phyloP scores from a whole-genome alignment of 1,140 invertebrate species.

The Ganaspis sp. region DNA sequence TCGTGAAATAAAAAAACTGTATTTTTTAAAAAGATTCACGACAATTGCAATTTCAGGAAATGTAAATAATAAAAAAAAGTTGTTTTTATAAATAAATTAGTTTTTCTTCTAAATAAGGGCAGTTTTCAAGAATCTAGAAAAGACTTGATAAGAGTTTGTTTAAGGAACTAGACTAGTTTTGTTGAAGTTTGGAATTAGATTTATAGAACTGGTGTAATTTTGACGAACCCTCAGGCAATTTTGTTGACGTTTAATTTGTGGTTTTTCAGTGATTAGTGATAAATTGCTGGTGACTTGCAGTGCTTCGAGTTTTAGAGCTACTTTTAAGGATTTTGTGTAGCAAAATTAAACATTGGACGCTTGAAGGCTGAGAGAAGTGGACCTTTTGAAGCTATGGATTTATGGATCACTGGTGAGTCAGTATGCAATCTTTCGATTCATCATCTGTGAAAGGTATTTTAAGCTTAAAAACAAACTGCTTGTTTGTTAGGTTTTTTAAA shows the following conservation, averaged over 20 bases:
- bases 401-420: not conserved
- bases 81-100: no score
- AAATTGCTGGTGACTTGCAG: not conserved
- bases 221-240: not conserved
- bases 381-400: not conserved
- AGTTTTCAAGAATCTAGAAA: no score
- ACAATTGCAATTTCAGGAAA: constrained; percentile 12
- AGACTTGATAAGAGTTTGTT: no score
- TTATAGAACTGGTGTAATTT: not conserved
- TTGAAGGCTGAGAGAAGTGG: no score
- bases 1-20: not conserved
- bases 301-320: not conserved
- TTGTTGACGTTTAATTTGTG: not conserved
- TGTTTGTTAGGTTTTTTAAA: no score
- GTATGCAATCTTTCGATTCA: not conserved
- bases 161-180: no score
- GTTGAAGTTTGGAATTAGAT: no score
- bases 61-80: no score
- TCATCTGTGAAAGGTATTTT: no score
- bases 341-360: not conserved
- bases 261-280: not conserved
- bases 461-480: no score
- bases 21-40: not conserved
- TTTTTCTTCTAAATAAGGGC: no score
- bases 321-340: not conserved